Evolutionary conservation across 2,888 invertebrate genomes (phyloP).

Genomic region (Drosophila buzzatii): DNA sequence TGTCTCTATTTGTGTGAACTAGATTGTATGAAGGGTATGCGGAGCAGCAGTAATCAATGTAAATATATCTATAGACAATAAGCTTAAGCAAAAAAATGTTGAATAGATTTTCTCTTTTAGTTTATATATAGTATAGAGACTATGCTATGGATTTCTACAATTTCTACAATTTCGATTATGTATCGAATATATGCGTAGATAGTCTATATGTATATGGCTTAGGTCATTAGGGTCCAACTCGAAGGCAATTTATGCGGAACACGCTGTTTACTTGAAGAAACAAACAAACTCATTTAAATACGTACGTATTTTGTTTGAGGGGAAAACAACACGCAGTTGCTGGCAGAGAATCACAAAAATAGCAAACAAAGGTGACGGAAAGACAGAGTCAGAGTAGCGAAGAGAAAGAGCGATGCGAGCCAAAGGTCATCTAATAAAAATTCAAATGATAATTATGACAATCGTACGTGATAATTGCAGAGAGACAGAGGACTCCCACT

Average conservation of each 20-base stretch:
- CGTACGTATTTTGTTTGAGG: slow-evolving; percentile 28
- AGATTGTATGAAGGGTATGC: not conserved
- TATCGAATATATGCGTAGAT: not conserved
- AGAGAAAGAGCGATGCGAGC: slow-evolving; percentile 6
- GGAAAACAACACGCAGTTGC: slow-evolving; percentile 51
- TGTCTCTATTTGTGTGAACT: slow-evolving; percentile 15
- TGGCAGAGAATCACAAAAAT: slow-evolving; percentile 33
- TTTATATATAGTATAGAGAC: no score
- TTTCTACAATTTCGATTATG: not conserved
- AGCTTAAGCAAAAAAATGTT: no score
- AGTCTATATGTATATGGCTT: not conserved
- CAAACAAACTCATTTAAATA: slow-evolving; percentile 57
- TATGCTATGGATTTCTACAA: no score
- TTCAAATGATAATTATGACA: slow-evolving; percentile 84
- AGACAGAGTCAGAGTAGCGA: slow-evolving; percentile 12
- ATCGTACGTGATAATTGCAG: slow-evolving; percentile 84
- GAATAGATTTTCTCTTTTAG: no score
- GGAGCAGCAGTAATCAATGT: no score
- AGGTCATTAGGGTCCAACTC: not conserved
- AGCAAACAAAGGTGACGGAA: slow-evolving; percentile 43
- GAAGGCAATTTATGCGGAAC: slow-evolving; percentile 32
- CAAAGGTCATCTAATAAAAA: slow-evolving; percentile 72
- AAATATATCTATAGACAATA: no score
- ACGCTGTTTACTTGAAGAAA: slow-evolving; percentile 27
- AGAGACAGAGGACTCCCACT: slow-evolving; percentile 44